Conservation (phyloP, 2,888 invertebrate genomes). For the Ypsolopha scabrella region DNA sequence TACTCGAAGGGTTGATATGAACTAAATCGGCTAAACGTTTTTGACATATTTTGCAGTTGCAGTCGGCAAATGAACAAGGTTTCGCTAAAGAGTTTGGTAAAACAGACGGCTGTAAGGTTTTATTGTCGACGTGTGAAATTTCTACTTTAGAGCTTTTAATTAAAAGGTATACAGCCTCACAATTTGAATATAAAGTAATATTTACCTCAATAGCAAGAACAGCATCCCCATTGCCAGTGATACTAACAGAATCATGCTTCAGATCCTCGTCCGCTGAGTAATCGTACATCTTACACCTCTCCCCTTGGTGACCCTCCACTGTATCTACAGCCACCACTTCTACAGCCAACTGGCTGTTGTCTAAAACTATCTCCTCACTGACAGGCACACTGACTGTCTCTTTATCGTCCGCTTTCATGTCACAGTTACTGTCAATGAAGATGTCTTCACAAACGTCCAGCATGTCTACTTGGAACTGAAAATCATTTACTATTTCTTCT, state of each 20-base stretch:
- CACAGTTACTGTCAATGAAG: constrained; percentile 46
- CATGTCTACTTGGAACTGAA: constrained; percentile 50
- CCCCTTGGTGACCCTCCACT: constrained; percentile 20
- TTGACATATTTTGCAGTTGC: too few species aligned
- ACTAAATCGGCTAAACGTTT: too few species aligned
- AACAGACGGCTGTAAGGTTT: too few species aligned
- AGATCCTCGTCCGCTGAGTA: constrained; percentile 50
- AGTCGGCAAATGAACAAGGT: too few species aligned
- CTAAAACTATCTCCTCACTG: constrained; percentile 48
- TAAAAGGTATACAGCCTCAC: too few species aligned
- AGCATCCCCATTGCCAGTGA: constrained; percentile 52
- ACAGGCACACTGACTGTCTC: constrained; percentile 21
- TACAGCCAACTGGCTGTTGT: constrained; percentile 46
- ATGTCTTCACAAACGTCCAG: constrained; percentile 62
- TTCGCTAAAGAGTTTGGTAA: too few species aligned
- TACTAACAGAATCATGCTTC: constrained; percentile 38
- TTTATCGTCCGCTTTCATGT: constrained; percentile 36
- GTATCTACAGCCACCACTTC: constrained; percentile 16
- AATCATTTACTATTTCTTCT: constrained; percentile 22
- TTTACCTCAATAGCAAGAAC: constrained; percentile 58
- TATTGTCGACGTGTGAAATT: too few species aligned
- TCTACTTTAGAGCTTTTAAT: too few species aligned
- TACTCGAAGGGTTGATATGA: too few species aligned
- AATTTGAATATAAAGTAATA: too few species aligned
- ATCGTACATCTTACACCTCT: constrained; percentile 49